Percentiles rank a stretch among this genome's conserved stretches.
Conservation (phyloP, 2,888 invertebrate genomes). For the Frankliniella intonsa region DNA sequence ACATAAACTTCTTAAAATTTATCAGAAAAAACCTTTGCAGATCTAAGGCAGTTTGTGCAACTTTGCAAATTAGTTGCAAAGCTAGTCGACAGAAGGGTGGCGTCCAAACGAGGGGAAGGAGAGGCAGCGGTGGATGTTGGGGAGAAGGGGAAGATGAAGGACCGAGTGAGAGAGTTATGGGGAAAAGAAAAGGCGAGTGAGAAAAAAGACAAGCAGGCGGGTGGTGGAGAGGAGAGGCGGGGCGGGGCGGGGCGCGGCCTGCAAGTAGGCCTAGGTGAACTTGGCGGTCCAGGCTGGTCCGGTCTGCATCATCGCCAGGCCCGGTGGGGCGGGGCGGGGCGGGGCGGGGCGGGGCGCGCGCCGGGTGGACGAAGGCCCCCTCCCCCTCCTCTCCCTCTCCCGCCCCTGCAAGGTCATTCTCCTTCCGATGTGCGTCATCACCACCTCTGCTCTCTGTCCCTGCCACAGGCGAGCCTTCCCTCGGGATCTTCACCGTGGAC, state of each 20-base stretch:
- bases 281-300: not conserved
- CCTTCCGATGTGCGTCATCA: no score
- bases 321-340: not conserved
- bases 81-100: no score
- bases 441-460: not conserved
- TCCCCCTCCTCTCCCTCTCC: not conserved
- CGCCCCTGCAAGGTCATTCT: no score
- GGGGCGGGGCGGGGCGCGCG: not conserved
- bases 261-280: slow-evolving; percentile 22
- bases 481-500: slow-evolving; percentile 4
- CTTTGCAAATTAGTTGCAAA: no score
- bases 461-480: not conserved
- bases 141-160: no score
- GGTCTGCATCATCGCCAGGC: not conserved
- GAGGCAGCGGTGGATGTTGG: no score
- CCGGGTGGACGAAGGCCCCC: not conserved
- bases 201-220: not conserved
- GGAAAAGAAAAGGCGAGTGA: not conserved
- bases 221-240: not conserved
- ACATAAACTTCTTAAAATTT: no score
- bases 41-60: no score
- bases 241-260: not conserved
- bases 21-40: no score
- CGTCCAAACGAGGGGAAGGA: no score
- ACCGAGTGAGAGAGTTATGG: not conserved